Base-by-base conservation (phyloP, 2,888 invertebrate species). In the Mesochorus sp. region DNA sequence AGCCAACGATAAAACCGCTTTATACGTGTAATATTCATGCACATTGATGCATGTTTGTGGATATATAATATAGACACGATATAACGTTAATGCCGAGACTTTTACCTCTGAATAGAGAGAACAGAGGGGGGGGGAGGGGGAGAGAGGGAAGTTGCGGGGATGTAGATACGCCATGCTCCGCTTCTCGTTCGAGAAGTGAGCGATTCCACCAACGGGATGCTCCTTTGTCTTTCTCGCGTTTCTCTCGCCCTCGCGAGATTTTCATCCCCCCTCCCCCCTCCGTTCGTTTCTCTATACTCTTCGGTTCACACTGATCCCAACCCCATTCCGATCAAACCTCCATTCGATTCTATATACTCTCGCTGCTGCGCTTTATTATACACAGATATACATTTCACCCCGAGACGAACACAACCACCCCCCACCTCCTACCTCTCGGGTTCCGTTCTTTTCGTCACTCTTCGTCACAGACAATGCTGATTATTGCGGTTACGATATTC, bases 101-200 rank as follows among this genome's bases (percentile, higher is more conserved):
- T 79, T 79, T 61, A 55, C 57, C 70, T 70, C 51, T 77, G 83
- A 85, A 85, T 85, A 83, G 84, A 51, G 19, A 39, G 44, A 39
- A 21, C 4, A 31, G 76, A 62, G 76, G 28, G 74, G 37, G 55
- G 39, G 47, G 10, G 44, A 31, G 47, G 24, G 42, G 39, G 44
- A 47, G 42, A 53, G 68, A 68, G 51, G 19, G 37, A 1, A 47
- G 37, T 39, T 39, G 75, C 74, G 74, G 88, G 89, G 90, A 89
- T 89, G 89, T 87, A 90, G 90, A 90, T 90, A 90, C 85, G 89
- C 88, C 90, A 90, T 90, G 90, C 86, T 88, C 87, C 85, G 82
- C 85, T 85, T 81, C 81, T 80, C 62, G 80, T 79, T 68, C 73
- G 79, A 81, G 82, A 85, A 85, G 80, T 84, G 87, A 84, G 86